phyloP scores from a whole-genome alignment of 2,113 vertebrate genomes.

The Corythornis vintsioides region DNA sequence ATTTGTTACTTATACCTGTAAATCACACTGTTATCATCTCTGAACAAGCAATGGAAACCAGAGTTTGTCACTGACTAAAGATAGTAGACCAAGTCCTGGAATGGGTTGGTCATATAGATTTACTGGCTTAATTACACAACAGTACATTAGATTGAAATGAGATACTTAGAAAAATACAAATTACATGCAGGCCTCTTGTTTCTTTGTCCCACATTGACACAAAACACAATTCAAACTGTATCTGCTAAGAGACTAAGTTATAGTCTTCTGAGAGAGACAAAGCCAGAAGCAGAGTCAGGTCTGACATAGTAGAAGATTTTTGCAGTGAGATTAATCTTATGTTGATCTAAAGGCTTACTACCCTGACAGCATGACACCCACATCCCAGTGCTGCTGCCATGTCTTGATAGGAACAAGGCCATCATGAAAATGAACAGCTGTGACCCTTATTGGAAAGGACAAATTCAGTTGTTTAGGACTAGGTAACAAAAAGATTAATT shows the following conservation, averaged over 20 bases:
- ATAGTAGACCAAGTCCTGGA: slow-evolving; percentile 71
- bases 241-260: slow-evolving; percentile 30
- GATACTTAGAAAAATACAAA: slow-evolving; percentile 91
- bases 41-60: slow-evolving; percentile 80
- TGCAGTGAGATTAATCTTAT: slow-evolving; percentile 1
- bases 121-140: slow-evolving; percentile 86
- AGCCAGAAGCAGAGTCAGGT: not conserved
- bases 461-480: not conserved
- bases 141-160: slow-evolving; percentile 86
- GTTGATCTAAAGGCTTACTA: not conserved
- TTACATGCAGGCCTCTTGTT: slow-evolving; percentile 92
- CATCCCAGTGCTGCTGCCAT: not conserved
- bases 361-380: not conserved
- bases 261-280: slow-evolving; percentile 6
- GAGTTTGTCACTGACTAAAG: slow-evolving; percentile 77
- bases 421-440: not conserved
- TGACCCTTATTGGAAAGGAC: not conserved
- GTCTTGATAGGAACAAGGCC: not conserved
- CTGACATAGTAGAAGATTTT: slow-evolving; percentile 27
- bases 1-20: slow-evolving; percentile 96
- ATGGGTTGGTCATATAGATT: slow-evolving; percentile 80
- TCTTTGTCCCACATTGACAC: slow-evolving; percentile 85
- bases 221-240: slow-evolving; percentile 86
- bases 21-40: slow-evolving; percentile 87
- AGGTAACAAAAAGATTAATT: not conserved